Evolutionary conservation across 2,113 vertebrate species (phyloP).

Genomic region (Nannospalax galili): DNA sequence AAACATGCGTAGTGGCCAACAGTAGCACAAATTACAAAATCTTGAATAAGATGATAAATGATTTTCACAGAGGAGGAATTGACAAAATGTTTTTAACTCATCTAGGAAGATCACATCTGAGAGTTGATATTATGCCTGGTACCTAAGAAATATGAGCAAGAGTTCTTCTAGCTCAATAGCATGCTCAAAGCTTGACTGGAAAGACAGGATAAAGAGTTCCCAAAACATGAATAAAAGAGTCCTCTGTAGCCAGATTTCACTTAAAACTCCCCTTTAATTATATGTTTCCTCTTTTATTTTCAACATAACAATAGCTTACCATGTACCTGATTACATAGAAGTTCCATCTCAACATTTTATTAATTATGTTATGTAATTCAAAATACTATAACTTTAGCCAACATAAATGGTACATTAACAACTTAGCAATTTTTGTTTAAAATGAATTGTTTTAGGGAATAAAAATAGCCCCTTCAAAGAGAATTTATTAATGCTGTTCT

Average conservation of each 20-base stretch:
- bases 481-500: not conserved
- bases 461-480: not conserved
- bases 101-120: not conserved
- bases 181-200: not conserved
- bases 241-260: not conserved
- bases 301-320: not conserved
- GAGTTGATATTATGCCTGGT: not conserved
- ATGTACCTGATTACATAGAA: not conserved
- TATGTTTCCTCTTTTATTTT: not conserved
- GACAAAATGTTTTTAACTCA: not conserved
- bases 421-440: not conserved
- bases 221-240: not conserved
- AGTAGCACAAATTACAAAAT: not conserved
- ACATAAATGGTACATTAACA: not conserved
- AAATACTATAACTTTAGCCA: constrained; percentile 2
- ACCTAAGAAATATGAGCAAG: not conserved
- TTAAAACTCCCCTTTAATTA: constrained; percentile 21
- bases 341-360: not conserved
- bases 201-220: not conserved
- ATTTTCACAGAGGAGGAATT: not conserved
- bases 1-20: not conserved
- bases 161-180: not conserved
- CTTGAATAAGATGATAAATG: not conserved
- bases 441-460: not conserved
- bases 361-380: not conserved